phyloP scores from a whole-genome alignment of 2,888 invertebrate species.

The Microplitis manilae region DNA sequence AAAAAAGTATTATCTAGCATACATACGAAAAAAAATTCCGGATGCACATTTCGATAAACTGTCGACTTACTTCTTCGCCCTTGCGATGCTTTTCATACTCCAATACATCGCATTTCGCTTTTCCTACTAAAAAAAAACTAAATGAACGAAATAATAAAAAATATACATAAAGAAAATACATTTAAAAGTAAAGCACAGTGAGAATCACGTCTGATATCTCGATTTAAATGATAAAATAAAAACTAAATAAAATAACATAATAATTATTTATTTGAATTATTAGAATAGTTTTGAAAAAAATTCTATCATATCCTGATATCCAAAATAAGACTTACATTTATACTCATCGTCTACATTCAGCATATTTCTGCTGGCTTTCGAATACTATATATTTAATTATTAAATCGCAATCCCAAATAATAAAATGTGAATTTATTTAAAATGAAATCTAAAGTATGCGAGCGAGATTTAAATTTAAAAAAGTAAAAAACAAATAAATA shows the following conservation, averaged over 20 bases:
- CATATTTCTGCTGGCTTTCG: slow-evolving; percentile 24
- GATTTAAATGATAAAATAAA: slow-evolving; percentile 5
- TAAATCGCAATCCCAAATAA: slow-evolving; percentile 40
- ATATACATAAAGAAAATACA: neutral
- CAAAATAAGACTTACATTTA: slow-evolving; percentile 25
- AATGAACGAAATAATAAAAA: slow-evolving; percentile 6
- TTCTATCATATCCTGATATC: slow-evolving; percentile 19
- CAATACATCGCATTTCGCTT: slow-evolving; percentile 36
- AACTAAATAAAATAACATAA: slow-evolving; percentile 12
- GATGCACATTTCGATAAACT: slow-evolving; percentile 37
- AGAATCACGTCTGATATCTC: slow-evolving; percentile 41
- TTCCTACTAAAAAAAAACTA: slow-evolving; percentile 25
- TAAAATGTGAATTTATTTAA: slow-evolving; percentile 50
- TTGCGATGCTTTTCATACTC: slow-evolving; percentile 38
- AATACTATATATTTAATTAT: slow-evolving; percentile 30
- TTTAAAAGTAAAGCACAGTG: slow-evolving; percentile 13
- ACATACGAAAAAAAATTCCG: slow-evolving; percentile 21
- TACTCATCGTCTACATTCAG: slow-evolving; percentile 25
- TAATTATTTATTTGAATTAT: slow-evolving; percentile 22
- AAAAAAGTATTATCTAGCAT: slow-evolving; percentile 34
- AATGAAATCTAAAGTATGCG: slow-evolving; percentile 40
- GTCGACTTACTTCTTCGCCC: slow-evolving; percentile 26
- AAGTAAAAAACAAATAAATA: slow-evolving; percentile 26
- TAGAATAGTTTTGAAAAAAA: slow-evolving; percentile 13
- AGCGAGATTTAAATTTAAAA: slow-evolving; percentile 24